These are phyloP conservation scores for Oryzias woworae DNA, from an alignment of 2,113 vertebrate species.

Conservation along the genomic window DNA sequence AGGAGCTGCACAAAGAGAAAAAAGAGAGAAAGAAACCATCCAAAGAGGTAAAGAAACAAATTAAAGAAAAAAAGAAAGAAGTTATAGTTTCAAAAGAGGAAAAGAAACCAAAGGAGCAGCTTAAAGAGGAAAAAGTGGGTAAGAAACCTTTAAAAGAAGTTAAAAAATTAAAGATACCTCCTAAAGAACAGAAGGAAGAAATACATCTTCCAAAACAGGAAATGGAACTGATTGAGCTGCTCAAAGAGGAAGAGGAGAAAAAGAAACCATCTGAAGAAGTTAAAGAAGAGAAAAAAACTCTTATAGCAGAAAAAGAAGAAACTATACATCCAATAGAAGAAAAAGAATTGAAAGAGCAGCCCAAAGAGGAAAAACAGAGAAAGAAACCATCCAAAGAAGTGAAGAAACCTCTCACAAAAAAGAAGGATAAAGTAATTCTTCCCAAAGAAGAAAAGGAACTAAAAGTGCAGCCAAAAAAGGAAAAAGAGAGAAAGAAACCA, in stretches of 20 bases:
- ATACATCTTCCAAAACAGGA: constrained; percentile 1
- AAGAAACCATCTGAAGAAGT: background rate
- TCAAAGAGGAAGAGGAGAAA: background rate
- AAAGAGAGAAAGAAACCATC: background rate
- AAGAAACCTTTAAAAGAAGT: background rate
- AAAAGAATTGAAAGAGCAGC: background rate
- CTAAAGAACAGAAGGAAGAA: constrained; percentile 1
- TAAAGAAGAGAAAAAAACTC: background rate
- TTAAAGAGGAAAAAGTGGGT: background rate
- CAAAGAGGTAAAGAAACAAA: constrained; percentile 7
- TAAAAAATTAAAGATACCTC: background rate
- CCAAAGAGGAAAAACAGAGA: background rate
- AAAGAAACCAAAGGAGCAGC: background rate
- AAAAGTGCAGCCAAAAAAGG: background rate
- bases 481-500: background rate
- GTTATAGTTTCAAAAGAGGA: constrained; percentile 6
- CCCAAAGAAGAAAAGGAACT: background rate
- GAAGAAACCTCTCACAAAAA: background rate
- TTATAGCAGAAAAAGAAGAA: background rate
- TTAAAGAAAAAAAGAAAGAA: background rate
- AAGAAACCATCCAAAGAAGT: background rate
- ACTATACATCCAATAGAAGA: too few species aligned
- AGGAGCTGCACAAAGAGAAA: constrained; percentile 3
- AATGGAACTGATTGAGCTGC: background rate
- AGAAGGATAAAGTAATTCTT: background rate